These are phyloP conservation scores for Pholis gunnellus DNA, from an alignment of 2,113 vertebrate species.

Conservation along the genomic window DNA sequence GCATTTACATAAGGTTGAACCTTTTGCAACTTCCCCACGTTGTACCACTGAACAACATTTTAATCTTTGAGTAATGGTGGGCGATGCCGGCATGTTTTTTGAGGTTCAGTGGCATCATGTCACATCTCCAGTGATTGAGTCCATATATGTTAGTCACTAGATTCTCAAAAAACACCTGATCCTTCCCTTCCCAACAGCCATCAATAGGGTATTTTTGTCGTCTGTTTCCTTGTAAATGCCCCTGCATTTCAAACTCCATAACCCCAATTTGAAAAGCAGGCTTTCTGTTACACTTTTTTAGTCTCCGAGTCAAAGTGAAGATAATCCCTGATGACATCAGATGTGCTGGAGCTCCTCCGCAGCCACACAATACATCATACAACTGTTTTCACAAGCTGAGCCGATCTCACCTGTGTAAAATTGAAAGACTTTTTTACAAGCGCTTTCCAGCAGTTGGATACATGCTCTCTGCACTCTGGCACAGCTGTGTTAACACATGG, in stretches of 20 bases:
- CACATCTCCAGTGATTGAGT: neutral
- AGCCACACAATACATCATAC: neutral
- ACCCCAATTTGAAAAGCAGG: neutral
- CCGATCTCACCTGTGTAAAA: neutral
- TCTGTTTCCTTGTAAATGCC: too few relatives aligned
- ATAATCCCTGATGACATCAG: neutral
- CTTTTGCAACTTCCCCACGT: neutral
- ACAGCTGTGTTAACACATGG: neutral
- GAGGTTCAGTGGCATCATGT: neutral
- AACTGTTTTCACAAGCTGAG: neutral
- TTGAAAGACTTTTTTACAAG: neutral
- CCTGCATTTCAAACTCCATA: neutral
- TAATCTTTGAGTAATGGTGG: neutral
- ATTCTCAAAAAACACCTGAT: neutral
- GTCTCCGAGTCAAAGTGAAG: neutral
- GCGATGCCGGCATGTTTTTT: neutral
- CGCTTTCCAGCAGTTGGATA: neutral
- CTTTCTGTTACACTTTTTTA: neutral
- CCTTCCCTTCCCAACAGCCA: neutral
- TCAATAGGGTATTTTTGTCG: neutral
- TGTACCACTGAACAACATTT: neutral
- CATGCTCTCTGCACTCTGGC: neutral
- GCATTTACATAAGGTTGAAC: neutral
- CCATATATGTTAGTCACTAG: neutral
- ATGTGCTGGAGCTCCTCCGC: neutral